phyloP scores from a whole-genome alignment of 2,888 invertebrate genomes.

The Ormia ochracea region DNA sequence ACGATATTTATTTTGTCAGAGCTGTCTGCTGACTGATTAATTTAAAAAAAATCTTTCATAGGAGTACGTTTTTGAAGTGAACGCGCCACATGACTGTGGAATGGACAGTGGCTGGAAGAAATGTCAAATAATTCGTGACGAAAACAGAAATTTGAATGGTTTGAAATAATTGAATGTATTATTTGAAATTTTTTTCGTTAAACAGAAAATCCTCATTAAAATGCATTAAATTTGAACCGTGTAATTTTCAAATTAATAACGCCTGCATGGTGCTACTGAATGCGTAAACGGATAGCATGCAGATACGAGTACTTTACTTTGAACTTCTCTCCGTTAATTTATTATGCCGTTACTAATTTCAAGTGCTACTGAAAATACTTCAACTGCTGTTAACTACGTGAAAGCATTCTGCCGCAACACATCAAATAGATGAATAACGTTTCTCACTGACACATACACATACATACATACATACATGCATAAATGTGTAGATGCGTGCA shows the following conservation, averaged over 20 bases:
- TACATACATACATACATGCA: not conserved
- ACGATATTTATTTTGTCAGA: no score
- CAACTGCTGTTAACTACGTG: not conserved
- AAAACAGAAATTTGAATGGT: not conserved
- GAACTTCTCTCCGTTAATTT: constrained; percentile 17
- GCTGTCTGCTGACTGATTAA: no score
- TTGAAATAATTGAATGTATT: constrained; percentile 53
- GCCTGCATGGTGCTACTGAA: not conserved
- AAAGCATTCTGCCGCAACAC: constrained; percentile 24
- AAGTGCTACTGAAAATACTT: constrained; percentile 51
- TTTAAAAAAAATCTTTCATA: no score
- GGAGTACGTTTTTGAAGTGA: no score
- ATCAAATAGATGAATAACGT: constrained; percentile 25
- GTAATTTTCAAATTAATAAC: constrained; percentile 40
- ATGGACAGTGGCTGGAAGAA: no score
- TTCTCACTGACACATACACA: not conserved
- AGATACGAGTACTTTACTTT: not conserved
- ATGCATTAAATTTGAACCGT: constrained; percentile 21
- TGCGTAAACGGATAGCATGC: not conserved
- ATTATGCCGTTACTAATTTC: constrained; percentile 52
- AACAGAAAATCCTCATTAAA: not conserved
- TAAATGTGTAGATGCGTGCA: not conserved
- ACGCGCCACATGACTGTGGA: no score
- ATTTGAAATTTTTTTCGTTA: not conserved
- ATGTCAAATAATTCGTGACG: no score